phyloP scores from a whole-genome alignment of 1,140 invertebrate genomes.

The Drosophila bipectinata region DNA sequence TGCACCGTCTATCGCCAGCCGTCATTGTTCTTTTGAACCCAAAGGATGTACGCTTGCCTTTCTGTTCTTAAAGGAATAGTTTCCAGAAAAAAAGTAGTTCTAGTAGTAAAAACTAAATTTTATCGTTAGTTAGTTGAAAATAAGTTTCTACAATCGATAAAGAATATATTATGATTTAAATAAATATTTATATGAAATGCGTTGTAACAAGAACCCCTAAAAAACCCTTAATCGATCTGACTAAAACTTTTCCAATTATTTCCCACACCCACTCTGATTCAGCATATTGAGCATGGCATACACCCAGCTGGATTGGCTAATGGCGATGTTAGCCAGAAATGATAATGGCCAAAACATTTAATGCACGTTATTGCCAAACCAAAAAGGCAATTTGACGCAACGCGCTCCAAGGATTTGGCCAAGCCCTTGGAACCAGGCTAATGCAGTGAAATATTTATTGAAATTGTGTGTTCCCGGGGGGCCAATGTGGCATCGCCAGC shows the following conservation, averaged over 20 bases:
- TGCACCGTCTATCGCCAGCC: constrained; percentile 45
- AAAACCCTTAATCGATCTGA: not conserved
- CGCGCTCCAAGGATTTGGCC: constrained; percentile 53
- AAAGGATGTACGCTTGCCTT: constrained; percentile 28
- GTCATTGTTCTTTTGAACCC: constrained; percentile 59
- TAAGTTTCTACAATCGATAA: too few relatives aligned
- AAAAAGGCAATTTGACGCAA: constrained; percentile 77
- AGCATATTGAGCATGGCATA: not conserved
- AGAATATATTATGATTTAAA: too few relatives aligned
- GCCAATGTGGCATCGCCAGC: constrained; percentile 69
- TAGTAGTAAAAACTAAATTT: too few relatives aligned
- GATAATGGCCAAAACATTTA: constrained; percentile 81
- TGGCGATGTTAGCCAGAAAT: constrained; percentile 74
- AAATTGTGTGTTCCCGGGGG: constrained; percentile 78
- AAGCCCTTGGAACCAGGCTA: constrained; percentile 39
- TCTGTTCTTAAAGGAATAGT: too few relatives aligned
- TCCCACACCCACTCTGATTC: constrained; percentile 1
- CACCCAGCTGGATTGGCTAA: constrained; percentile 45
- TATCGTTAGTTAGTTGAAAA: too few relatives aligned
- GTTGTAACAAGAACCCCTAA: too few relatives aligned
- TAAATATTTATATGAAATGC: too few relatives aligned
- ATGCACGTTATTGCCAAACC: constrained; percentile 75
- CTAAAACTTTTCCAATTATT: constrained; percentile 4
- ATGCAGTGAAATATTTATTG: constrained; percentile 83
- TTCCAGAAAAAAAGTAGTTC: too few relatives aligned